Evolutionary conservation across 2,888 invertebrate species (phyloP).

Genomic region (Hydroisotoma schaefferi): DNA sequence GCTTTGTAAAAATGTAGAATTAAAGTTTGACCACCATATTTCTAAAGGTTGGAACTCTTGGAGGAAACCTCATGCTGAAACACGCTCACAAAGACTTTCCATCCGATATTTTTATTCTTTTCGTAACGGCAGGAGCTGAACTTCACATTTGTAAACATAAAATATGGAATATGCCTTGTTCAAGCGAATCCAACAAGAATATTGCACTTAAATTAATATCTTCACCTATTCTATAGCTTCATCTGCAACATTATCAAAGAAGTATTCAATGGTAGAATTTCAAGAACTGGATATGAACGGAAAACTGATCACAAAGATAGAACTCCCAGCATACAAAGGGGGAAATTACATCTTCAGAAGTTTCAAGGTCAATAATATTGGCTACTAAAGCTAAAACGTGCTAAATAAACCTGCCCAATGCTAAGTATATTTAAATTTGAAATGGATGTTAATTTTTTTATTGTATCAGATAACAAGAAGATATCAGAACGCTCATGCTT

Average conservation of each 20-base stretch:
- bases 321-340: constrained; percentile 11
- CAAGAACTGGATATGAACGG: constrained; percentile 7
- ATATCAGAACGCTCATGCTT: constrained; percentile 34
- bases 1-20: background rate
- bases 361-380: constrained; percentile 3
- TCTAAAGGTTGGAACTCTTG: constrained; percentile 59
- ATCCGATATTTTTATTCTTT: constrained; percentile 65
- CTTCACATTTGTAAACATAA: constrained; percentile 44
- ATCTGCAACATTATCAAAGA: background rate
- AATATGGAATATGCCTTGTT: background rate
- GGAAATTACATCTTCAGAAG: constrained; percentile 9
- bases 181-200: background rate
- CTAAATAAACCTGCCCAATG: background rate
- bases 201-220: too few relatives aligned
- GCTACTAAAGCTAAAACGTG: background rate
- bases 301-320: constrained; percentile 1
- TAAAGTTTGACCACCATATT: background rate
- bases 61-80: constrained; percentile 68
- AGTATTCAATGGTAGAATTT: constrained; percentile 10
- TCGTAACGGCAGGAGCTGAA: constrained; percentile 51
- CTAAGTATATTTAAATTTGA: background rate
- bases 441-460: background rate
- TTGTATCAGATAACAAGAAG: constrained; percentile 27
- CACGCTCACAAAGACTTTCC: constrained; percentile 64
- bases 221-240: background rate